Evolutionary conservation across 2,888 invertebrate genomes (phyloP), one percentile per base, ranked within the genome.

Genomic region (Yponomeuta evonymella): DNA sequence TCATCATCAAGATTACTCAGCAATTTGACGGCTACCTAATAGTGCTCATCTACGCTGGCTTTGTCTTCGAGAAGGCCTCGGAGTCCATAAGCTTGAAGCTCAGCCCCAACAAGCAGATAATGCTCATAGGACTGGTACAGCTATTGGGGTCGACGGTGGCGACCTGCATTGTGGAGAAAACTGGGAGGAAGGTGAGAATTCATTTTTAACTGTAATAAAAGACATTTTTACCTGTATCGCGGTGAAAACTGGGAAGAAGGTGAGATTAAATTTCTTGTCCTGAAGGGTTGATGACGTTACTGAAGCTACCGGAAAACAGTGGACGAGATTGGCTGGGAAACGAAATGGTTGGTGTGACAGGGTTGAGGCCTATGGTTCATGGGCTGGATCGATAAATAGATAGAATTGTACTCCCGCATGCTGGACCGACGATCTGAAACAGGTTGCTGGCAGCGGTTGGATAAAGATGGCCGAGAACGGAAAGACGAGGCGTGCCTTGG

Each of bases 1-100:
- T 89, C 8, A 83, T 91, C 8, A 88, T 92, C 70, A 91, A 91
- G 75, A 87, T 92, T 48, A 83, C 90, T 0, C 92, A 92, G 73
- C 92, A 92, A 73, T 90, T 92, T 75, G 86, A 91, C 73, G 92
- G 92, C 0, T 91, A 91, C 76, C 84, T 92, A 43, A 91, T 91
- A 71, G 89, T 91, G 2, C 83, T 92, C 23, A 90, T 92, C 70
- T 92, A 84, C 79, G 89, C 91, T 0, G 88, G 91, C 0, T 84
- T 83, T 74, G 87, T 92, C 33, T 90, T 91, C 76, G 84, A 86
- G 73, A 75, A 76, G n/a, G 91, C 91, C 0, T 83, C 89, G 0
- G 87, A 89, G 33, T 79, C 83, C 62, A 85, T 88, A 72, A 83
- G 77, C 67, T 70, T 88, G 10, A 78, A 82, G 4, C 81, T 92